Conservation (phyloP, 2,888 invertebrate genomes). For the Allacma fusca region DNA sequence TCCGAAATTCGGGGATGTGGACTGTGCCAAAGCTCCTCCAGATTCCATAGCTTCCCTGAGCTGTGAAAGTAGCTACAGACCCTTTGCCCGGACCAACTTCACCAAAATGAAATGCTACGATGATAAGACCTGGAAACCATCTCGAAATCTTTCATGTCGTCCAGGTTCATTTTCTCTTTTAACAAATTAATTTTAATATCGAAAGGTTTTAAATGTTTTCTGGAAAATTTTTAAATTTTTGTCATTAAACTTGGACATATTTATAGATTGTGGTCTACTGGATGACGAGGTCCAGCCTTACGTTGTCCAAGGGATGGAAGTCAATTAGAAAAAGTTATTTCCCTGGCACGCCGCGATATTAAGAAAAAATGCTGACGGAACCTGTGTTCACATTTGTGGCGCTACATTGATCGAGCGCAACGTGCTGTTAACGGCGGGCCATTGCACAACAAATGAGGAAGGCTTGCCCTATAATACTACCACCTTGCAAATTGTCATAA, state of each 20-base stretch:
- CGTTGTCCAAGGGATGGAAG: not conserved
- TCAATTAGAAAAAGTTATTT: not conserved
- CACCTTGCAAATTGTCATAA: not conserved
- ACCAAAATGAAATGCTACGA: constrained; percentile 30
- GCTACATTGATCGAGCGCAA: constrained; percentile 18
- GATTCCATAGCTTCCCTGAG: not conserved
- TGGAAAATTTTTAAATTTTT: no score
- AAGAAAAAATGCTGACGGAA: not conserved
- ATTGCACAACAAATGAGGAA: not conserved
- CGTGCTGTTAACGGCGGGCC: constrained; percentile 5
- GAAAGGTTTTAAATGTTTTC: no score
- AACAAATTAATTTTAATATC: not conserved
- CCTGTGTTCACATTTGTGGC: constrained; percentile 12
- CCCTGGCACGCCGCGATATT: constrained; percentile 32
- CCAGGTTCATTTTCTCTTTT: constrained; percentile 5
- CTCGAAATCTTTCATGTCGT: constrained; percentile 19
- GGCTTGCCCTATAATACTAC: not conserved
- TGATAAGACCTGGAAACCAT: constrained; percentile 37
- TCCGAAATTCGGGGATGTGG: not conserved
- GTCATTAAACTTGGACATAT: no score
- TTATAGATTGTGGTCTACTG: constrained; percentile 24
- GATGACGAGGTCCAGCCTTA: not conserved
- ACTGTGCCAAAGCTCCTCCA: not conserved
- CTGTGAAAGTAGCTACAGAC: constrained; percentile 10
- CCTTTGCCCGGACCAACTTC: not conserved